These are phyloP conservation scores for Pipistrellus pygmaeus DNA, from an alignment of 2,797 vertebrate genomes.

Conservation along the genomic window DNA sequence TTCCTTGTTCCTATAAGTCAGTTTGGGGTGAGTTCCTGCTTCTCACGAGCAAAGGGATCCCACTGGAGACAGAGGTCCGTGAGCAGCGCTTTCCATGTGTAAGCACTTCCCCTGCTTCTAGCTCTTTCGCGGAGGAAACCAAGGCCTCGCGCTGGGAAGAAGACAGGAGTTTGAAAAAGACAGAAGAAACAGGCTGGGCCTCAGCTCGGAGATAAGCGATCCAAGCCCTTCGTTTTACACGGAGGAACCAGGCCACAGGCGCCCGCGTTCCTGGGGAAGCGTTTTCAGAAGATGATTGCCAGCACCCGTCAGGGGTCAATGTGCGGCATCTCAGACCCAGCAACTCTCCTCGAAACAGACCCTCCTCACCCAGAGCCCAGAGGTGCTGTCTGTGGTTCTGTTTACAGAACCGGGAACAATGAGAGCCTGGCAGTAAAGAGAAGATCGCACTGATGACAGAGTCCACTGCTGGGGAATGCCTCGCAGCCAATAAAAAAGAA, in stretches of 20 bases:
- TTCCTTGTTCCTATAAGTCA: not conserved
- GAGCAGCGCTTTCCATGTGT: not conserved
- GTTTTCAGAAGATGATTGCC: constrained; percentile 25
- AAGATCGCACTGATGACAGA: not conserved
- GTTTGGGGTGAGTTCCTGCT: not conserved
- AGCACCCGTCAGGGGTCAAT: not conserved
- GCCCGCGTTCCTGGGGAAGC: not conserved
- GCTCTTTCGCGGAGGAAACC: constrained; percentile 4
- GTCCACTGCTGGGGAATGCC: not conserved
- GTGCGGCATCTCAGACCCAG: not conserved
- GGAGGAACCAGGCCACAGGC: not conserved
- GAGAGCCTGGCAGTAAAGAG: not conserved
- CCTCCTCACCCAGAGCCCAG: not conserved
- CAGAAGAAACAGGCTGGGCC: constrained; percentile 14
- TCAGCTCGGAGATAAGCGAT: not conserved
- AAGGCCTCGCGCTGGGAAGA: not conserved
- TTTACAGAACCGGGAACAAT: not conserved
- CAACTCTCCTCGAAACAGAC: constrained; percentile 6
- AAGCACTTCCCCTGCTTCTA: not conserved
- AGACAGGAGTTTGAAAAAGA: not conserved
- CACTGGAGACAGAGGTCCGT: not conserved
- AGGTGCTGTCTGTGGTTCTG: not conserved
- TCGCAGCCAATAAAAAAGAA: not conserved
- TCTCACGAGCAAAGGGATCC: constrained; percentile 7
- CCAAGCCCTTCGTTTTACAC: constrained; percentile 48